phyloP scores from a whole-genome alignment of 2,113 vertebrate species.

The Ammodytes dubius region DNA sequence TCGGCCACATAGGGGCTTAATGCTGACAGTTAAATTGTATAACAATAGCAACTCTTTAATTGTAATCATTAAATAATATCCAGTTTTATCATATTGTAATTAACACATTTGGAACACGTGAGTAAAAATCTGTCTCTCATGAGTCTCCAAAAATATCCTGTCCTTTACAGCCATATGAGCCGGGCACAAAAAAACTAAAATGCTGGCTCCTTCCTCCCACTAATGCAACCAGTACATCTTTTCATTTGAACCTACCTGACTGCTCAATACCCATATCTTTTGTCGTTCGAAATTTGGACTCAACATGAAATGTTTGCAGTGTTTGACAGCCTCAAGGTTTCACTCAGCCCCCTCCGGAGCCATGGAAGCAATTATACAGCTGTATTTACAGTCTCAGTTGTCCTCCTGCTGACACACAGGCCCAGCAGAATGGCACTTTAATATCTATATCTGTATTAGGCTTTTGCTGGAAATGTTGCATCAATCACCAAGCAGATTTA shows the following conservation, averaged over 20 bases:
- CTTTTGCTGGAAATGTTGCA: not conserved
- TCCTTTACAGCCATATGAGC: not conserved
- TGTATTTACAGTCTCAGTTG: slow-evolving; percentile 11
- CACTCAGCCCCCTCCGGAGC: not conserved
- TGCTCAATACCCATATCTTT: slow-evolving; percentile 1
- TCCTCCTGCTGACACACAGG: not conserved
- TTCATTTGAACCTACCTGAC: slow-evolving; percentile 12
- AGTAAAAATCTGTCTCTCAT: not conserved
- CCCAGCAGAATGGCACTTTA: not conserved
- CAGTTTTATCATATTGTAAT: not conserved
- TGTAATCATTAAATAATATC: not conserved
- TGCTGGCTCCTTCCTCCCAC: not conserved
- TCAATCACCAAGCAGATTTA: not conserved
- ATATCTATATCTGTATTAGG: not conserved
- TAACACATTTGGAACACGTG: not conserved
- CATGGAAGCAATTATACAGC: not conserved
- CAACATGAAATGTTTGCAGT: slow-evolving; percentile 14
- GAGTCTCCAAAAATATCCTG: not conserved
- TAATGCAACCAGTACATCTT: not conserved
- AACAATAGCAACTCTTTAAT: not conserved
- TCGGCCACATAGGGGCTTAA: too few species aligned
- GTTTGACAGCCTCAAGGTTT: slow-evolving; percentile 6
- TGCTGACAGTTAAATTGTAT: too few species aligned
- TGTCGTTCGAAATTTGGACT: slow-evolving; percentile 9
- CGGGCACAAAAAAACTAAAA: not conserved